phyloP scores from a whole-genome alignment of 2,113 vertebrate genomes.

The Meleagris gallopavo region DNA sequence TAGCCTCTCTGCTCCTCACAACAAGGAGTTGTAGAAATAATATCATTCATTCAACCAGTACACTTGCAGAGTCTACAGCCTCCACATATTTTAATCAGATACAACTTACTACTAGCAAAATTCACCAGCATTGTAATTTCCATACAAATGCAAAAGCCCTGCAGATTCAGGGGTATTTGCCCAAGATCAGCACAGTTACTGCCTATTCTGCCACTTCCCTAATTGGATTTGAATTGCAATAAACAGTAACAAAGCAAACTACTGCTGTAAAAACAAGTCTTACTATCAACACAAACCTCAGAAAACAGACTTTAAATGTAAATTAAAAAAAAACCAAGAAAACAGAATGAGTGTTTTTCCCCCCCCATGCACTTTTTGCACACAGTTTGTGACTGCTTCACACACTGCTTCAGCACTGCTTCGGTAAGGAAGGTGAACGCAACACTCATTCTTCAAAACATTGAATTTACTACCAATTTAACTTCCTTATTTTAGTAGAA shows the following conservation, averaged over 20 bases:
- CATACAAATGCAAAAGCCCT: background rate
- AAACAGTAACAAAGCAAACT: background rate
- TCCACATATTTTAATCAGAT: background rate
- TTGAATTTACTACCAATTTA: background rate
- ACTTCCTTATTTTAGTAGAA: conserved; percentile 18
- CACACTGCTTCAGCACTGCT: background rate
- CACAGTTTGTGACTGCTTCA: background rate
- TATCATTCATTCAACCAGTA: no score
- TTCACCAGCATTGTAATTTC: background rate
- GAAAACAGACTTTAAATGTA: background rate
- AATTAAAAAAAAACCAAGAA: background rate
- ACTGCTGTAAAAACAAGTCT: background rate
- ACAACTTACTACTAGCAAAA: background rate
- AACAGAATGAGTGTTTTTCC: background rate
- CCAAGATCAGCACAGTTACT: background rate
- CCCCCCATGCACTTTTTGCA: background rate
- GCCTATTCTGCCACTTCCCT: background rate
- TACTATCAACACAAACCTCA: background rate
- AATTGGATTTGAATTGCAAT: background rate
- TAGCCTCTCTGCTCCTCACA: background rate
- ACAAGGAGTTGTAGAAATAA: background rate
- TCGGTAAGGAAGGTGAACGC: background rate
- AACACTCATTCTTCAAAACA: background rate
- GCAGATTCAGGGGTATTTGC: background rate
- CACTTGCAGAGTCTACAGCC: background rate